phyloP scores from a whole-genome alignment of 2,888 invertebrate species.

The Octonoba sinensis region DNA sequence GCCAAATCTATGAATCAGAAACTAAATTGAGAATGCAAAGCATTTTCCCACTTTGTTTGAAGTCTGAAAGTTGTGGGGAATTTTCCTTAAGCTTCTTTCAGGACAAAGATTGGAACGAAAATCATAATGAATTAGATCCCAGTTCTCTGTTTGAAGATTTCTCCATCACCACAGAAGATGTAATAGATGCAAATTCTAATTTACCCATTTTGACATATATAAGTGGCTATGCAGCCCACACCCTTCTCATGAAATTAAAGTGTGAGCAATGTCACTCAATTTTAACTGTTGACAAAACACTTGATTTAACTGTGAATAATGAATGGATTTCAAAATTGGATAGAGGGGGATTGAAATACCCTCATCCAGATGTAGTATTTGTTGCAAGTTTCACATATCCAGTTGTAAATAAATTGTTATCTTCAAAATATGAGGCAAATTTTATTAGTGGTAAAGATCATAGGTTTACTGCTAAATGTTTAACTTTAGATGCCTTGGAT shows the following conservation, averaged over 20 bases:
- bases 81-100: background rate
- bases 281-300: background rate
- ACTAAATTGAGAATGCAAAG: constrained; percentile 13
- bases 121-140: background rate
- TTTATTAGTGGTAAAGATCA: constrained; percentile 8
- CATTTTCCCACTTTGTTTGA: background rate
- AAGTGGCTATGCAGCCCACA: constrained; percentile 13
- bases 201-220: constrained; percentile 5
- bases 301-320: constrained; percentile 4
- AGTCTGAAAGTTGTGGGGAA: constrained; percentile 6
- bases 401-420: constrained; percentile 7
- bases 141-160: background rate
- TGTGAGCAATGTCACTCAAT: no score
- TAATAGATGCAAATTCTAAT: background rate
- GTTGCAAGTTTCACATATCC: constrained; percentile 2
- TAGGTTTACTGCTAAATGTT: background rate
- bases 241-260: no score
- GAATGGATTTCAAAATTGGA: no score
- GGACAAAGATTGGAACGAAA: background rate
- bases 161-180: background rate
- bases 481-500: constrained; percentile 3
- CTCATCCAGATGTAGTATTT: no score
- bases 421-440: background rate
- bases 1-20: constrained; percentile 15
- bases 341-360: no score